Conservation (phyloP, 2,113 vertebrate genomes). For the Pleuronectes platessa region DNA sequence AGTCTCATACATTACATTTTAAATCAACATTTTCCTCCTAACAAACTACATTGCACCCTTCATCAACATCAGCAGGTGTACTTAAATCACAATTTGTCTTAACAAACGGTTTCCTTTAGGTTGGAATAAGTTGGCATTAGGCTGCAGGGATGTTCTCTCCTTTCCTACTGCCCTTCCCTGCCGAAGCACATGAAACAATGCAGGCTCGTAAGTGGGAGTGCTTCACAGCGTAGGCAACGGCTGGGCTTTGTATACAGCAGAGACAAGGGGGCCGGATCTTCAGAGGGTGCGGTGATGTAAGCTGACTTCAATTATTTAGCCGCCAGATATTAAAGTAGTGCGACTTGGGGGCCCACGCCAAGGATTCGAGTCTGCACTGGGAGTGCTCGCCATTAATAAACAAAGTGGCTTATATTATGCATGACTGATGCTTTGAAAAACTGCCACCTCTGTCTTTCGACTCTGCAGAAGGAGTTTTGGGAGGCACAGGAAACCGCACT, state of each 20-base stretch:
- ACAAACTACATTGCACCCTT: slow-evolving; percentile 6
- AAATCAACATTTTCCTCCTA: not conserved
- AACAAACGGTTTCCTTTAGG: slow-evolving; percentile 3
- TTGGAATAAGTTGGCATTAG: slow-evolving; percentile 13
- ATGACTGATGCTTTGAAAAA: slow-evolving; percentile 72
- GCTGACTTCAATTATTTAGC: slow-evolving; percentile 77
- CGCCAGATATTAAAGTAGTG: slow-evolving; percentile 74
- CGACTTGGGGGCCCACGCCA: slow-evolving; percentile 40
- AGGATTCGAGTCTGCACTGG: slow-evolving; percentile 54
- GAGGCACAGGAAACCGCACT: slow-evolving; percentile 34
- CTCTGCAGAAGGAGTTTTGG: slow-evolving; percentile 15
- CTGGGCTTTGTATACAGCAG: slow-evolving; percentile 52
- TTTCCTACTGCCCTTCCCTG: slow-evolving; percentile 23
- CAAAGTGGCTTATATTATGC: slow-evolving; percentile 75
- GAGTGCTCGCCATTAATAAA: slow-evolving; percentile 75
- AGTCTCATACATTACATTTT: too few relatives aligned
- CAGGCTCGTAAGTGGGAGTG: slow-evolving; percentile 37
- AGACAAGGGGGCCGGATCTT: slow-evolving; percentile 46
- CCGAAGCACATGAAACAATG: slow-evolving; percentile 47
- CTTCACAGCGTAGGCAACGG: slow-evolving; percentile 20
- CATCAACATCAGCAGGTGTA: not conserved
- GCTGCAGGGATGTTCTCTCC: slow-evolving; percentile 25
- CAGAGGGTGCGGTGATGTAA: slow-evolving; percentile 72
- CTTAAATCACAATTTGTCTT: not conserved
- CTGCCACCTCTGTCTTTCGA: slow-evolving; percentile 35